Evolutionary conservation across 2,113 vertebrate species (phyloP).

Genomic region (Pelobates fuscus): DNA sequence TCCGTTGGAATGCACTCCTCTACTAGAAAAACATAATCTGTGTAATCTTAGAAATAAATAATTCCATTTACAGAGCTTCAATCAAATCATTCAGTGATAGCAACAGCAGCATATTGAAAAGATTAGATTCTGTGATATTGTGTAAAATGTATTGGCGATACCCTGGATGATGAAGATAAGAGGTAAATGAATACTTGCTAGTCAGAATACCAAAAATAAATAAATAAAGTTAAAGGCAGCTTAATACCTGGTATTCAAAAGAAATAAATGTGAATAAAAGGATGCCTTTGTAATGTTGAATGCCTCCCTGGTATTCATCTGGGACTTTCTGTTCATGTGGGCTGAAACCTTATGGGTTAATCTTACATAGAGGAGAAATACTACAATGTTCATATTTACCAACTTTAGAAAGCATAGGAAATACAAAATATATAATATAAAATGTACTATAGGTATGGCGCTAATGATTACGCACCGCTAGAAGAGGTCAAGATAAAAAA

Average conservation of each 20-base stretch:
- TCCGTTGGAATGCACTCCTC: neutral
- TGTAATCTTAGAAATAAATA: slow-evolving; percentile 39
- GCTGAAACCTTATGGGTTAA: slow-evolving; percentile 14
- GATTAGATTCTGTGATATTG: slow-evolving; percentile 3
- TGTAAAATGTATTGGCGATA: slow-evolving; percentile 2
- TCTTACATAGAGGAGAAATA: slow-evolving; percentile 24
- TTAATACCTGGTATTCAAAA: slow-evolving; percentile 19
- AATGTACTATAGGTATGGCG: slow-evolving; percentile 21
- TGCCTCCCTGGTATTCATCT: neutral
- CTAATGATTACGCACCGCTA: slow-evolving; percentile 25
- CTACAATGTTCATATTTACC: slow-evolving; percentile 17
- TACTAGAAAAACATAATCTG: slow-evolving; percentile 3
- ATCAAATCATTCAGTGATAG: slow-evolving; percentile 5
- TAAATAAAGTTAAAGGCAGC: slow-evolving; percentile 9
- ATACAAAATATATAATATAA: slow-evolving; percentile 11
- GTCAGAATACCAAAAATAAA: slow-evolving; percentile 15
- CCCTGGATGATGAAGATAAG: slow-evolving; percentile 12
- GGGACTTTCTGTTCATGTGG: no score
- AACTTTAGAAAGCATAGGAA: slow-evolving; percentile 17
- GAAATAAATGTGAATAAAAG: slow-evolving; percentile 14
- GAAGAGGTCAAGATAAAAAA: slow-evolving; percentile 32
- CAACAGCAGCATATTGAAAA: slow-evolving; percentile 23
- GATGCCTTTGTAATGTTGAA: slow-evolving; percentile 27
- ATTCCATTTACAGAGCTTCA: slow-evolving; percentile 31
- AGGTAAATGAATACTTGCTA: slow-evolving; percentile 26